phyloP scores from a whole-genome alignment of 2,113 vertebrate genomes.

The Plecotus auritus region DNA sequence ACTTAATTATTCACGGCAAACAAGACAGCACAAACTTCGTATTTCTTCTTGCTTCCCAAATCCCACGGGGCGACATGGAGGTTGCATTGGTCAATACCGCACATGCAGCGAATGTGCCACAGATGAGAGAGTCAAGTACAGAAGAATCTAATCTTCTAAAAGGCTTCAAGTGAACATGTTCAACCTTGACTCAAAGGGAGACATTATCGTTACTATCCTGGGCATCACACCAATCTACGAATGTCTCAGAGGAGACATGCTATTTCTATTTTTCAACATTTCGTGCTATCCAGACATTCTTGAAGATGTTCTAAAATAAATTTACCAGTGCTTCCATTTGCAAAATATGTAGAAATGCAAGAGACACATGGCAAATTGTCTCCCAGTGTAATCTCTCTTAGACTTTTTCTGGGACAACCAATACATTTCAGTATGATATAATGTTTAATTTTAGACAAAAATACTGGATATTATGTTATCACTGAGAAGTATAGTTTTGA shows the following conservation, averaged over 20 bases:
- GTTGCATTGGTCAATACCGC: background rate
- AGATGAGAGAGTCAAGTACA: background rate
- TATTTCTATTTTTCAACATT: background rate
- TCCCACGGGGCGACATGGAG: background rate
- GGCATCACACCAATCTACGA: background rate
- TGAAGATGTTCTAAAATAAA: background rate
- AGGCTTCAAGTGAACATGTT: background rate
- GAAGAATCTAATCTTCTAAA: background rate
- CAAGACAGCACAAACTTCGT: background rate
- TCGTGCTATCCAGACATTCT: background rate
- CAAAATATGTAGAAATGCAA: background rate
- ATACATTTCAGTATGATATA: background rate
- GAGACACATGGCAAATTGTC: background rate
- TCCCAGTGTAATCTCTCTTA: background rate
- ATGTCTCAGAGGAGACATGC: background rate
- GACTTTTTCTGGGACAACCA: background rate
- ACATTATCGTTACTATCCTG: background rate
- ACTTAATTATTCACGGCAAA: background rate
- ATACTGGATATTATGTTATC: background rate
- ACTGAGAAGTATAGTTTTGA: background rate
- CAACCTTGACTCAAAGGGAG: background rate
- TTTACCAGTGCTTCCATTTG: background rate
- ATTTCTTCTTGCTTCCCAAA: background rate
- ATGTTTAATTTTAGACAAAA: background rate
- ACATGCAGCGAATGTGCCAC: background rate